Base-by-base conservation (phyloP, 1,140 invertebrate genomes). In the Zaprionus nigranus region DNA sequence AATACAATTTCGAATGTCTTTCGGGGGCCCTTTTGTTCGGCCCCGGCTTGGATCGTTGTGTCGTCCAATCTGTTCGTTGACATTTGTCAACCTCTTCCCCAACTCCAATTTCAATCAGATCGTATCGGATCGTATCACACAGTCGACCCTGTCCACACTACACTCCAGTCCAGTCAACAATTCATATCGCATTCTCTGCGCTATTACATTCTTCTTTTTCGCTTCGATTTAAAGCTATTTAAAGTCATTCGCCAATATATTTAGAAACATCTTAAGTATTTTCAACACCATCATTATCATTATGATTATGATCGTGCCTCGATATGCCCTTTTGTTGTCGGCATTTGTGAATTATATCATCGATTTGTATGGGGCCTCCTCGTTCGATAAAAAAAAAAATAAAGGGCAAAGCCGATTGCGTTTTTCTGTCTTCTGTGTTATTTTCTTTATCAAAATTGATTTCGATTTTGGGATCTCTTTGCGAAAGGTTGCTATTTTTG, bases 1-100 rank as follows among this genome's bases (percentile, higher is more conserved):
- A 69, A 78, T 83, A 86, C 78, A 67, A 80, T 78, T 87, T 87
- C 73, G 86, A 88, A 88, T 83, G 72, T 83, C 78, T 82, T 56
- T 70, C 83, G 80, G 74, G 2, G 2, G 5, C 43, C 17, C 43
- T 20, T 20, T 51, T 24, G 17, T 24, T 51, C 46, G 46, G 20
- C 20, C 38, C 46, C 22, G 53, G n/a, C 64, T 56, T 58, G 72
- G 65, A 56, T 60, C 38, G 49, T 70, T 54, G 65, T 64, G 71
- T 66, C 72, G 72, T 61, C 20, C 77, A 79, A 79, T 76, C 82
- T 86, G 82, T 86, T 87, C 83, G 83, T 88, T 87, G 83, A 87
- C 83, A 88, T 83, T 88, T 81, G 67, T 84, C 78, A 85, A 71
- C 51, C 66, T 60, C 20, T 65, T 40, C 63, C 63, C 61, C 43